These are phyloP conservation scores for Tor tambroides DNA, from an alignment of 2,113 vertebrate genomes.

Conservation along the genomic window DNA sequence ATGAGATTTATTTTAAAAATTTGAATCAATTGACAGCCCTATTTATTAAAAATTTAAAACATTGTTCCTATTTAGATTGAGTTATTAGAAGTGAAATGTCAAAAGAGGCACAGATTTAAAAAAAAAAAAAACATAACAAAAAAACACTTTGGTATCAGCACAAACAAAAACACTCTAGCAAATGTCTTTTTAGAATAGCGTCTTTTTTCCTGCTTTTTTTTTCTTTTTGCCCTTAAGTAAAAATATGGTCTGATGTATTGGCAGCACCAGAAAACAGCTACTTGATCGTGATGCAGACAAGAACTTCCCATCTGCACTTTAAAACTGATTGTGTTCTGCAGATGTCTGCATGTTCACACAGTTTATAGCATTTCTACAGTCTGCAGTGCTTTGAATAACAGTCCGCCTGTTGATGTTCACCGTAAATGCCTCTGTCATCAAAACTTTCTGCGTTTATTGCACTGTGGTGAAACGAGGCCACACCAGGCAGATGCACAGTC, in stretches of 20 bases:
- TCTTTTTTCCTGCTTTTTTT: not conserved
- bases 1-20: not conserved
- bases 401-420: not conserved
- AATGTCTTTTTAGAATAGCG: not conserved
- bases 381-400: not conserved
- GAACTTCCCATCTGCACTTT: not conserved
- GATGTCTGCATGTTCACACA: not conserved
- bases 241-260: not conserved
- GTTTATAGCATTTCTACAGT: not conserved
- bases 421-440: not conserved
- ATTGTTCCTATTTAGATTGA: slow-evolving; percentile 21
- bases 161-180: slow-evolving; percentile 13
- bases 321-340: not conserved
- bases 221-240: not conserved
- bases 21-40: not conserved
- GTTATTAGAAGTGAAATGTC: slow-evolving; percentile 16
- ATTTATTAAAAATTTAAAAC: not conserved
- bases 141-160: slow-evolving; percentile 6
- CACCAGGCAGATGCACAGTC: slow-evolving; percentile 10
- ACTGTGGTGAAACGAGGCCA: not conserved
- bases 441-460: slow-evolving; percentile 7
- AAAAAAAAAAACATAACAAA: too few relatives aligned
- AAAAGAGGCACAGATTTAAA: not conserved
- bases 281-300: not conserved
- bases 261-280: not conserved